Base-by-base conservation (phyloP, 1,140 invertebrate species). In the Meloidogyne chitwoodi region DNA sequence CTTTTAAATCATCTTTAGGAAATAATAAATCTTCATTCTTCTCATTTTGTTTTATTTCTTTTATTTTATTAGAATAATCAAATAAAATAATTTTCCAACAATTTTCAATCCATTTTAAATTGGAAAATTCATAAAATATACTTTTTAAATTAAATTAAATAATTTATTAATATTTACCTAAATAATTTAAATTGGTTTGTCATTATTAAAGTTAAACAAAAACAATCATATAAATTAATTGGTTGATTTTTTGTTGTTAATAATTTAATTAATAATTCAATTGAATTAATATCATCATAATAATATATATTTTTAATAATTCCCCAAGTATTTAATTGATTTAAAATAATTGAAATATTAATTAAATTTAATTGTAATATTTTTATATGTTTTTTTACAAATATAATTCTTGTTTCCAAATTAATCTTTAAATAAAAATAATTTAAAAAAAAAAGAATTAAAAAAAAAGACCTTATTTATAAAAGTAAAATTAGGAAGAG, bases 101-200 rank as follows among this genome's bases (percentile, higher is more conserved):
- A 12, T 26, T 11, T 68, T 68, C 68, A 31, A 48, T 31, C 68
- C 56, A 56, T 69, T 69, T 14, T 41, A 69, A 16, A 56, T 69
- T 27, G 16, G 29, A 34, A 19, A 19, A 10, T 69, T 69, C 68
- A 29, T 44, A 27, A 38, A 38, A 69, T 44, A 69, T 69, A 27
- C 68, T 69, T 48, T 48, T n/a, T 44, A 41, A 44, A n/a, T 44
- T 41, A 48, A 26, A 38, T 48, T 14, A 41, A 19, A 10, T 5
- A 19, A 69, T 19, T n/a, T n/a, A 29, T 29, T 31, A n/a, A 14
- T 41, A 68, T 6, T 12, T n/a, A 69, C 68, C 34, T 69, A 41
- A 69, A 69, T 31, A 69, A 16, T 69, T 41, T 69, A 27, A 69
- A 69, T 69, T 69, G 68, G 6, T 38, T 41, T 11, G 68, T 41